Conservation (phyloP, 2,888 invertebrate species). For the Sepiola atlantica region DNA sequence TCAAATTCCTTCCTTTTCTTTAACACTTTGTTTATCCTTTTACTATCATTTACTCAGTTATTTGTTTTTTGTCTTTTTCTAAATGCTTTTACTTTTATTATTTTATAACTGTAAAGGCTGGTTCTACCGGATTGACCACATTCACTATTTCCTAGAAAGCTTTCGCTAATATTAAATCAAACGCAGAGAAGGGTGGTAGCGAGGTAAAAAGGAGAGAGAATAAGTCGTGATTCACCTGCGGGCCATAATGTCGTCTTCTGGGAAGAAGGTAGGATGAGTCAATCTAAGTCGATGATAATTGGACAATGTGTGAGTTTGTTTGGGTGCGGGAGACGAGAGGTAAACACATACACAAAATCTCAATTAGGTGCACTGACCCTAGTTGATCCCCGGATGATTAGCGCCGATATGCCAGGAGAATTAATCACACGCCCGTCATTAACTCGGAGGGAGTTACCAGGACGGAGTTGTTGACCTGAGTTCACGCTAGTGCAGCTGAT, state of each 20-base stretch:
- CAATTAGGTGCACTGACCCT: slow-evolving; percentile 32
- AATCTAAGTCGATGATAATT: not conserved
- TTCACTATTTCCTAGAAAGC: not conserved
- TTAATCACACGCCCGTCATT: slow-evolving; percentile 32
- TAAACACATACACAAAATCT: not conserved
- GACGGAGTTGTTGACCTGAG: not conserved
- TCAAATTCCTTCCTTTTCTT: not conserved
- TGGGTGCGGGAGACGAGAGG: not conserved
- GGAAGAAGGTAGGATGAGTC: not conserved
- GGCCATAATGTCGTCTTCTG: not conserved
- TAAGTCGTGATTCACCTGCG: not conserved
- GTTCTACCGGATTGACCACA: not conserved
- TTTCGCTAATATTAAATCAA: not conserved
- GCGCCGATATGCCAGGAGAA: not conserved
- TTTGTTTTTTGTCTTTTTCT: not conserved
- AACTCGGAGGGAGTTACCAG: not conserved
- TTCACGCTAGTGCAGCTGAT: not conserved
- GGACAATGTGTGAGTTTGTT: not conserved
- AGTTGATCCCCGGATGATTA: slow-evolving; percentile 32
- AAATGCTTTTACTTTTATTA: not conserved
- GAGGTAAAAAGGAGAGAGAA: not conserved
- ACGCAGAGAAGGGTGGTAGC: not conserved
- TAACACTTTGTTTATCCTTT: not conserved
- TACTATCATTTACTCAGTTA: not conserved
- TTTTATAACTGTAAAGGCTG: no score